Evolutionary conservation across 2,113 vertebrate genomes (phyloP).

Genomic region (Nanorana parkeri): DNA sequence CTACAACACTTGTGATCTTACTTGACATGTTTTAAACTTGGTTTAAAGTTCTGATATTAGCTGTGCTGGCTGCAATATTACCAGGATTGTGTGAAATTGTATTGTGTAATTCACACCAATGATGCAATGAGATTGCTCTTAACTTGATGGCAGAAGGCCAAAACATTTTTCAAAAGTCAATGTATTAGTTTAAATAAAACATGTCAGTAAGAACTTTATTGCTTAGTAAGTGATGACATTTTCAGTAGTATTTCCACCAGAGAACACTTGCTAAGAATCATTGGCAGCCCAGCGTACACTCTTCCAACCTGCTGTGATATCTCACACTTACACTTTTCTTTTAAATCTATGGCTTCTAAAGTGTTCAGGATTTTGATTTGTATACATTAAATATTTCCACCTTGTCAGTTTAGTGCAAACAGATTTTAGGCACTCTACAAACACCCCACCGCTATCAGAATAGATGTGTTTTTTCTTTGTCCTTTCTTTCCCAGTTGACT

Average conservation of each 20-base stretch:
- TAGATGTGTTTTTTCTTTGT: not conserved
- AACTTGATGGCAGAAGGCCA: constrained; percentile 1
- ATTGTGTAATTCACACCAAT: too few species aligned
- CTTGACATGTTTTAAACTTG: too few species aligned
- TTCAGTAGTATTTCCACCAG: not conserved
- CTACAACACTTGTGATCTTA: too few species aligned
- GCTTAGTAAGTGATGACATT: not conserved
- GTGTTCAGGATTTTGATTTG: not conserved
- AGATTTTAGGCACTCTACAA: not conserved
- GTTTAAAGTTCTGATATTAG: too few species aligned
- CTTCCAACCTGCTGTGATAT: not conserved
- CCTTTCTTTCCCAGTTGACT: not conserved
- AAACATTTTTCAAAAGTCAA: not conserved
- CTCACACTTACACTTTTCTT: not conserved
- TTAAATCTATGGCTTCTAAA: not conserved
- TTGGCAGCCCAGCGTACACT: not conserved
- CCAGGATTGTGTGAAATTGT: too few species aligned
- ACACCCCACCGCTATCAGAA: not conserved
- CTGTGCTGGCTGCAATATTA: too few species aligned
- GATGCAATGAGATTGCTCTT: too few species aligned
- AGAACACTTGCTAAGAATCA: constrained; percentile 12
- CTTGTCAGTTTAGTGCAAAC: not conserved
- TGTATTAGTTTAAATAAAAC: constrained; percentile 1
- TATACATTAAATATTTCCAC: constrained; percentile 7
- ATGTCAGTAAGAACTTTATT: constrained; percentile 3